Evolutionary conservation across 2,113 vertebrate species (phyloP).

Genomic region (Genyomyrus donnyi): DNA sequence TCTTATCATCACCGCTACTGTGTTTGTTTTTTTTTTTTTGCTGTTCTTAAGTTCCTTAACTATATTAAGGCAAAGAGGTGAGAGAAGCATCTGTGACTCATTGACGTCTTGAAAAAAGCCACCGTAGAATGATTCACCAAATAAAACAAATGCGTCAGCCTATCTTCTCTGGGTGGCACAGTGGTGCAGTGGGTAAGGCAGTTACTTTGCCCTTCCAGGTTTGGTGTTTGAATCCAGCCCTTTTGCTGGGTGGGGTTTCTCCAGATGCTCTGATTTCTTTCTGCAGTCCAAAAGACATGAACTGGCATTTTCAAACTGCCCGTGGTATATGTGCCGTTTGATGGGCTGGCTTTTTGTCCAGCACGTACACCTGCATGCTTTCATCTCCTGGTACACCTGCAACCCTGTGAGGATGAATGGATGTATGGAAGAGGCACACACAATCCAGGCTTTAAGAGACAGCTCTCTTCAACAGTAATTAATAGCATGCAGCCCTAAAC

Average conservation of each 20-base stretch:
- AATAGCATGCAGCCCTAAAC: background rate
- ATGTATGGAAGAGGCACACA: background rate
- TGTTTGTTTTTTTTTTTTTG: background rate
- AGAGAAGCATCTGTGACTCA: slow-evolving; percentile 9
- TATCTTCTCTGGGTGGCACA: background rate
- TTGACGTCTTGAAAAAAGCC: background rate
- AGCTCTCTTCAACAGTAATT: background rate
- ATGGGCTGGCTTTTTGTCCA: background rate
- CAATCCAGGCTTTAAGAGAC: background rate
- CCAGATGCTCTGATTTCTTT: background rate
- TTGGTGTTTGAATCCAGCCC: background rate
- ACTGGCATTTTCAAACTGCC: background rate
- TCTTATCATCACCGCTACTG: background rate
- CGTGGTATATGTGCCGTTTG: background rate
- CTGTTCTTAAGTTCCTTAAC: background rate
- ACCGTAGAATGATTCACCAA: slow-evolving; percentile 5
- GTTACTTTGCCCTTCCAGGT: background rate
- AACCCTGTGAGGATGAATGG: background rate
- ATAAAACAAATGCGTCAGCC: background rate
- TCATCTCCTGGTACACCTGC: background rate
- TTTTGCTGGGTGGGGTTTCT: background rate
- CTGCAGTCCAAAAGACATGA: background rate
- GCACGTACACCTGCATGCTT: background rate
- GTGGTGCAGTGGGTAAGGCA: background rate
- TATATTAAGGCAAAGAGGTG: background rate